phyloP scores from a whole-genome alignment of 2,888 invertebrate species.

The Amphipoea oculea region DNA sequence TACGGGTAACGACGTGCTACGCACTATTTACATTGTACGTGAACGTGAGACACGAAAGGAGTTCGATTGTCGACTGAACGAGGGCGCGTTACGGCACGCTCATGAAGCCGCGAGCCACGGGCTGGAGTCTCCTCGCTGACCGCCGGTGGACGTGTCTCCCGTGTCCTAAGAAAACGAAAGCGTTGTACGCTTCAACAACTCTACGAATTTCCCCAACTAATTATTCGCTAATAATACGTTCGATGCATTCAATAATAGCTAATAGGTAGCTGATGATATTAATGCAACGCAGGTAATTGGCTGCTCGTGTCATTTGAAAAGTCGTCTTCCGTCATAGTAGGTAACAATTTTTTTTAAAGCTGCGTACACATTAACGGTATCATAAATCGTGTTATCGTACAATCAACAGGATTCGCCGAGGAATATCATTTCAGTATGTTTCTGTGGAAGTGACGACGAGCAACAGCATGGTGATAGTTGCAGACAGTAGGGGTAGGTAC shows the following conservation, averaged over 20 bases:
- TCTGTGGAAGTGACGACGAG: conserved; percentile 1
- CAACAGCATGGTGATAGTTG: not conserved
- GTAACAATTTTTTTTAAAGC: conserved; percentile 50
- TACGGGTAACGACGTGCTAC: conserved; percentile 71
- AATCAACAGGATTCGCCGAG: not conserved
- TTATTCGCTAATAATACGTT: conserved; percentile 82
- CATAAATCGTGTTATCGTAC: conserved; percentile 15
- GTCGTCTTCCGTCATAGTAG: conserved; percentile 78
- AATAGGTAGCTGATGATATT: conserved; percentile 72
- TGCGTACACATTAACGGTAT: conserved; percentile 33
- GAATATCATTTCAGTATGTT: not conserved
- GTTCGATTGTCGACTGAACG: conserved; percentile 83
- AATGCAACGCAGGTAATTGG: conserved; percentile 73
- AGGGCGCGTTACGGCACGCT: conserved; percentile 67
- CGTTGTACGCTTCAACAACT: conserved; percentile 84
- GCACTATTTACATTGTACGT: conserved; percentile 82
- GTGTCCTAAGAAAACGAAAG: conserved; percentile 89
- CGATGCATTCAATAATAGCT: conserved; percentile 76
- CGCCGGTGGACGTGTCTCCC: conserved; percentile 69
- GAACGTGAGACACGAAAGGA: conserved; percentile 80
- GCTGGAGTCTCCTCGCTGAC: conserved; percentile 71
- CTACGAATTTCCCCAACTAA: conserved; percentile 86
- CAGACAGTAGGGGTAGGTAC: not conserved
- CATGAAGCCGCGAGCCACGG: conserved; percentile 68
- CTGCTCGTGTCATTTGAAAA: conserved; percentile 76